Conservation (phyloP, 2,888 invertebrate species). For the Athalia rosae region DNA sequence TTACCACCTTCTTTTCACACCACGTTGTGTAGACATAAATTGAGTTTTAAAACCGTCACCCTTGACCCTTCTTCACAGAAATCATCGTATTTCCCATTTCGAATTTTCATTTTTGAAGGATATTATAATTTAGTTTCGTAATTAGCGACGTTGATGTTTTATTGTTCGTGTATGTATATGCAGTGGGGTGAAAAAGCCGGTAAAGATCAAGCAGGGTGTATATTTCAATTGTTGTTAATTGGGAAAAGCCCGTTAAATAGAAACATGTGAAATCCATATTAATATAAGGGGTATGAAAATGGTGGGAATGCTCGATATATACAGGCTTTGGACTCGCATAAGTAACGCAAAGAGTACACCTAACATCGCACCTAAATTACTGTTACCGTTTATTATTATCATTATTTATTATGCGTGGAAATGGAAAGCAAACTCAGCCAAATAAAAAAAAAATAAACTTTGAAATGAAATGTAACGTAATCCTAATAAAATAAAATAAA, state of each 20-base stretch:
- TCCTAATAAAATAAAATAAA: conserved; percentile 16
- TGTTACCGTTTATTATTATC: too few species aligned
- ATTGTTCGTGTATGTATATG: neutral
- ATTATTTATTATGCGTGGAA: neutral
- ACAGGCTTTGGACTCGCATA: conserved; percentile 11
- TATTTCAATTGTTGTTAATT: conserved; percentile 36
- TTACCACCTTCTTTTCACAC: conserved; percentile 5
- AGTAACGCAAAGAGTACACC: conserved; percentile 6
- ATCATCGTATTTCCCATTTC: neutral
- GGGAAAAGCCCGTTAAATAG: conserved; percentile 25
- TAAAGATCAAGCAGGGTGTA: neutral
- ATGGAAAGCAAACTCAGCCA: neutral
- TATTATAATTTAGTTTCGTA: too few species aligned
- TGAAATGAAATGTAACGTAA: neutral
- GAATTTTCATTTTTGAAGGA: too few species aligned
- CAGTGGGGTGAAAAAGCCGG: conserved; percentile 1
- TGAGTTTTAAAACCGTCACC: neutral
- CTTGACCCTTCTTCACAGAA: neutral
- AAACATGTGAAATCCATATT: conserved; percentile 43
- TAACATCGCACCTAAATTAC: too few species aligned
- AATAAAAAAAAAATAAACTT: neutral
- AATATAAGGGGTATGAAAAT: neutral
- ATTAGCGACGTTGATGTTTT: neutral
- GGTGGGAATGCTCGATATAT: conserved; percentile 23
- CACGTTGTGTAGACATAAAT: neutral